Conservation (phyloP, 2,888 invertebrate genomes). For the Disparrhopalites patrizii region DNA sequence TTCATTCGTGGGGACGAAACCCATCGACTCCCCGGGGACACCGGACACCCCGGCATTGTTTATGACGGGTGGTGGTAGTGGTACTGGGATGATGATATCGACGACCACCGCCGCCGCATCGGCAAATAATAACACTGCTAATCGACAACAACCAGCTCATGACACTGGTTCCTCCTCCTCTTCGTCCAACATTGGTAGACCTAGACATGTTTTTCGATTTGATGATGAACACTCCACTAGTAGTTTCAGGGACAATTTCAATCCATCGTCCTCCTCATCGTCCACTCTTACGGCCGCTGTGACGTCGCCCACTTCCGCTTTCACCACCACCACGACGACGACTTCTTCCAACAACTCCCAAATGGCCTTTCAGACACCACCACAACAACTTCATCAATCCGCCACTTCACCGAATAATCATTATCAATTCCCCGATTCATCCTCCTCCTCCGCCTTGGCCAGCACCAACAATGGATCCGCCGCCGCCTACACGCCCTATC, state of each 20-base stretch:
- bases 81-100: no score
- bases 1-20: slow-evolving; percentile 76
- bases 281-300: no score
- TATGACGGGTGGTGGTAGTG: no score
- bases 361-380: no score
- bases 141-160: slow-evolving; percentile 16
- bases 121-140: no score
- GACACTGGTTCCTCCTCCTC: background rate
- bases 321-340: background rate
- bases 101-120: no score
- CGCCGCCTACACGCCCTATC: slow-evolving; percentile 29
- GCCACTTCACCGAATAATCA: no score
- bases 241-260: no score
- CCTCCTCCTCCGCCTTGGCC: background rate
- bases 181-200: slow-evolving; percentile 3
- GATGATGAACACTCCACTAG: slow-evolving; percentile 14
- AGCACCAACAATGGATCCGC: slow-evolving; percentile 20
- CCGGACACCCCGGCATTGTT: slow-evolving; percentile 56
- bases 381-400: background rate
- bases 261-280: no score
- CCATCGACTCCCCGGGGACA: slow-evolving; percentile 79
- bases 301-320: no score
- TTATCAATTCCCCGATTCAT: no score
- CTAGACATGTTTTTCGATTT: slow-evolving; percentile 28
- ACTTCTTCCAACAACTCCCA: background rate